A percentile compares a stretch with the other conserved stretches of the same genome.
Evolutionary conservation across 2,797 vertebrate genomes (phyloP).

Genomic region (Gephyroberyx darwinii): DNA sequence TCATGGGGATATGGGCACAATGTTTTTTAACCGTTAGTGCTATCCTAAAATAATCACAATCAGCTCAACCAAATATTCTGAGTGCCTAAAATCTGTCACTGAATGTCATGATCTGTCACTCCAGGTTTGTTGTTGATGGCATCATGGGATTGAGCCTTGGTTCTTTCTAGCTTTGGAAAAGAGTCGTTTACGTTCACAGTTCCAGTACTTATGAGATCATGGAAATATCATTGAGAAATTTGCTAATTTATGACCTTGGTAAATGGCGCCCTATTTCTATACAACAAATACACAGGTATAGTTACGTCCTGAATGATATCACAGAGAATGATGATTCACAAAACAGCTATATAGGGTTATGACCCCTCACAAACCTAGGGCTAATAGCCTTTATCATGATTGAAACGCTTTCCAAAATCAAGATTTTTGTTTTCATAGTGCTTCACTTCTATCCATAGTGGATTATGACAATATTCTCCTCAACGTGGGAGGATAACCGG

Average conservation of each 20-base stretch:
- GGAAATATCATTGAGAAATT: conserved; percentile 37
- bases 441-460: conserved; percentile 30
- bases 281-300: conserved; percentile 47
- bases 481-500: conserved; percentile 14
- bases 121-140: neutral
- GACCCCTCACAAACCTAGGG: conserved; percentile 26
- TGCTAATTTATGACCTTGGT: conserved; percentile 13
- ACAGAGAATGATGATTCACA: conserved; percentile 57
- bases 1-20: conserved; percentile 7
- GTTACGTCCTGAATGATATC: conserved; percentile 42
- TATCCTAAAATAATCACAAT: neutral
- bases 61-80: neutral
- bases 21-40: neutral
- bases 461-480: conserved; percentile 40
- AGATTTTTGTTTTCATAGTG: conserved; percentile 30
- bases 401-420: conserved; percentile 39
- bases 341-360: conserved; percentile 35
- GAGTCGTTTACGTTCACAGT: conserved; percentile 53
- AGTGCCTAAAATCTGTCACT: conserved; percentile 10
- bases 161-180: conserved; percentile 25
- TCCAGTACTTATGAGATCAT: conserved; percentile 47
- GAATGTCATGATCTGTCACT: conserved; percentile 1
- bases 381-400: conserved; percentile 17
- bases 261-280: conserved; percentile 39
- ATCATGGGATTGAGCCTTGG: neutral